Conservation (phyloP, 1,140 invertebrate genomes). For the Drosophila nikananu region DNA sequence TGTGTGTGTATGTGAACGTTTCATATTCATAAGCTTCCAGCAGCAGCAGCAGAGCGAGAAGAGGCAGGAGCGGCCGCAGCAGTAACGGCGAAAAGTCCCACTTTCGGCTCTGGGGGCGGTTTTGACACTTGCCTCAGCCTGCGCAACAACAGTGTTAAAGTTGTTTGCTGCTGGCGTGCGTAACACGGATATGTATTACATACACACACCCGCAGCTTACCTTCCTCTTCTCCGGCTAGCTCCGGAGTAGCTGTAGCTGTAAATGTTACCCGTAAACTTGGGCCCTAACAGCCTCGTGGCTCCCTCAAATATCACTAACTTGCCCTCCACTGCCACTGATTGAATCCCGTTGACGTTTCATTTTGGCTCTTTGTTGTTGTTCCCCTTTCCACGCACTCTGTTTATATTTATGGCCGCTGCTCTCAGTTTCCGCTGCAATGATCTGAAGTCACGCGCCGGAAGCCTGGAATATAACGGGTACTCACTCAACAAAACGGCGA, state of each 20-base stretch:
- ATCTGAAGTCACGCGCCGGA: constrained; percentile 57
- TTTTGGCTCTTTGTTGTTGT: constrained; percentile 24
- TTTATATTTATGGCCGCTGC: constrained; percentile 46
- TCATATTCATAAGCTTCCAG: constrained; percentile 74
- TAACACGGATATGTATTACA: constrained; percentile 54
- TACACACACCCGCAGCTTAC: constrained; percentile 40
- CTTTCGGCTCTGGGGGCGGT: constrained; percentile 78
- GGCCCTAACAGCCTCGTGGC: constrained; percentile 5
- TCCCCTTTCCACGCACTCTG: constrained; percentile 10
- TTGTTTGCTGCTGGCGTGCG: constrained; percentile 79
- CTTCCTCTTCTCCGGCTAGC: constrained; percentile 9
- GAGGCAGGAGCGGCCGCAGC: constrained; percentile 8
- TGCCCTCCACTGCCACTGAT: constrained; percentile 6
- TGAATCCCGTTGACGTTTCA: constrained; percentile 38
- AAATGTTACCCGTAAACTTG: constrained; percentile 22
- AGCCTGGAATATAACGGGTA: constrained; percentile 16
- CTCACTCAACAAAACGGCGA: constrained; percentile 11
- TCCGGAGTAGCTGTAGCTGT: constrained; percentile 32
- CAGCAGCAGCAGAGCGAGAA: constrained; percentile 25
- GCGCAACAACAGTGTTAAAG: constrained; percentile 75
- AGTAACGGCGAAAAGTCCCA: constrained; percentile 66
- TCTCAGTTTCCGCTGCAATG: constrained; percentile 41
- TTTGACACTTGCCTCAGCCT: constrained; percentile 71
- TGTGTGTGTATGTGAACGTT: constrained; percentile 51
- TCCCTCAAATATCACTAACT: constrained; percentile 3